Evolutionary conservation across 2,113 vertebrate genomes (phyloP).

Genomic region (Heptranchias perlo): DNA sequence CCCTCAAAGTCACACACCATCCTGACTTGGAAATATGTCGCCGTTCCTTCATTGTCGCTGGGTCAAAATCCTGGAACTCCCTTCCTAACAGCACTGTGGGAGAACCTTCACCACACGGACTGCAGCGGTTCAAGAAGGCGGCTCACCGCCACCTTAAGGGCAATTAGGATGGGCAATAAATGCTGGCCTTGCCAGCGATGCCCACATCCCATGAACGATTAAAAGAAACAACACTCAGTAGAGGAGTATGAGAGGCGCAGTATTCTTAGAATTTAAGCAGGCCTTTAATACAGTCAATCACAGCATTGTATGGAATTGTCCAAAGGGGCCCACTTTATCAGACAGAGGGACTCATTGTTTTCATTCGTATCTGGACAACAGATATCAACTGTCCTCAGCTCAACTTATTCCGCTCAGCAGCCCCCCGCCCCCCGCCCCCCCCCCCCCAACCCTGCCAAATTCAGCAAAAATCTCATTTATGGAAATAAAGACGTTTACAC

Average conservation of each 20-base stretch:
- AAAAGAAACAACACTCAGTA: too few species aligned
- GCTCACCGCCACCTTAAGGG: too few species aligned
- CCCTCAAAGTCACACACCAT: too few species aligned
- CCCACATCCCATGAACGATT: too few species aligned
- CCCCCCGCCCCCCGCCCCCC: neutral
- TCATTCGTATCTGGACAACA: neutral
- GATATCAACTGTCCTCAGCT: neutral
- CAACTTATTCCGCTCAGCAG: neutral
- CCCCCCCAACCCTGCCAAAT: neutral
- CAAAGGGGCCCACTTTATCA: neutral
- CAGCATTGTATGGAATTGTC: neutral
- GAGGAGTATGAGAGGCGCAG: neutral
- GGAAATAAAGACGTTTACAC: neutral
- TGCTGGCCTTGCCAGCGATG: too few species aligned
- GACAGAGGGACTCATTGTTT: neutral
- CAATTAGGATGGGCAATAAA: too few species aligned
- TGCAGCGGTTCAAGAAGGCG: too few species aligned
- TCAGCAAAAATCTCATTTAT: neutral
- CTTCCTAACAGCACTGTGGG: too few species aligned
- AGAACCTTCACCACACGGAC: too few species aligned
- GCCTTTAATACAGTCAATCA: neutral
- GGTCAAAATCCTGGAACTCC: too few species aligned
- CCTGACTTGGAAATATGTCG: too few species aligned
- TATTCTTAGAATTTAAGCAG: neutral
- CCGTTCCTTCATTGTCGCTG: too few species aligned